phyloP scores from a whole-genome alignment of 2,888 invertebrate genomes.

The Aelia acuminata region DNA sequence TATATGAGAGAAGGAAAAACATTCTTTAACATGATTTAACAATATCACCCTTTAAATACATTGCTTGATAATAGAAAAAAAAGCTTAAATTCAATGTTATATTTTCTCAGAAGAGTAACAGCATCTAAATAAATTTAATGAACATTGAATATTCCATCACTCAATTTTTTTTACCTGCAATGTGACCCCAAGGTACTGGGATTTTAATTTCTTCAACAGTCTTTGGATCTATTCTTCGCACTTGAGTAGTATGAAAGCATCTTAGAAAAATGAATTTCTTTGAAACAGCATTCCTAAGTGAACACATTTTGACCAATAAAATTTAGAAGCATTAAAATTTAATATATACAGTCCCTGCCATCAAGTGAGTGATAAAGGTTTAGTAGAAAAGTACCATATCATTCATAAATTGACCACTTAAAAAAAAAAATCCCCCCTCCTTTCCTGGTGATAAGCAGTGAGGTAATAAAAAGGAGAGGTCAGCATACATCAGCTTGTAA shows the following conservation, averaged over 20 bases:
- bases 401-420: neutral
- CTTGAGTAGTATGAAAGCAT: conserved; percentile 27
- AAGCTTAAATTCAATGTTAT: neutral
- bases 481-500: too few species aligned
- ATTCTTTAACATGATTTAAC: too few species aligned
- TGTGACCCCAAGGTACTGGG: conserved; percentile 78
- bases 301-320: neutral
- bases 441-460: neutral
- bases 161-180: conserved; percentile 75
- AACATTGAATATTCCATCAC: too few species aligned
- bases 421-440: neutral
- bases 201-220: conserved; percentile 76
- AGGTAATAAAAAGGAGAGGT: neutral
- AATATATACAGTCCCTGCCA: neutral
- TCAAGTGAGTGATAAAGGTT: too few species aligned
- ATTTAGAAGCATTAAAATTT: neutral
- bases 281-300: neutral
- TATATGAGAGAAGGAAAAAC: too few species aligned
- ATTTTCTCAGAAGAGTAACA: neutral
- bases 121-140: too few species aligned
- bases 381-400: too few species aligned
- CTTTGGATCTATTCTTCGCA: conserved; percentile 47
- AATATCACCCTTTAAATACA: too few species aligned
- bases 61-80: neutral
- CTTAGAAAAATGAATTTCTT: neutral